phyloP scores from a whole-genome alignment of 1,140 invertebrate species.

The Eciton burchellii region DNA sequence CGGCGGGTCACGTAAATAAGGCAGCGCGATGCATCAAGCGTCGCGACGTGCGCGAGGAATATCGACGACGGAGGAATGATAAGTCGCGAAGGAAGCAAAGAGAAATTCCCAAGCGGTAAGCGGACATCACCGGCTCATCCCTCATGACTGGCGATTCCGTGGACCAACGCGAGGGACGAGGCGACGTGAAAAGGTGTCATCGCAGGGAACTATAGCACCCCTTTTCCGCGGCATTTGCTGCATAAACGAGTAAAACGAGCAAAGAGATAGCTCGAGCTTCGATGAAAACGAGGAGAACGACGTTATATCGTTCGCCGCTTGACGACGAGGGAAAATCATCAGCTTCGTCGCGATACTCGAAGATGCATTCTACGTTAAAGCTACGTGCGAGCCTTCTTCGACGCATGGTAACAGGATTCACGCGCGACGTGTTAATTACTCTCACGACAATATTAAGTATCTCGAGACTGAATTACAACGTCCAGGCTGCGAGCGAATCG shows the following conservation, averaged over 20 bases:
- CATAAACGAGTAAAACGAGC: conserved; percentile 48
- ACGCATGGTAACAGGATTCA: neutral
- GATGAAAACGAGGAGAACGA: conserved; percentile 42
- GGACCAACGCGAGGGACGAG: neutral
- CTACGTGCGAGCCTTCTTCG: neutral
- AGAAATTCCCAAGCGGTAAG: conserved; percentile 53
- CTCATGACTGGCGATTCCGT: conserved; percentile 56
- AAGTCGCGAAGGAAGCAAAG: conserved; percentile 31
- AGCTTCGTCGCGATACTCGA: neutral
- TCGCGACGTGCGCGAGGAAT: neutral
- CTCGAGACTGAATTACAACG: neutral
- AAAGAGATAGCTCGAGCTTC: conserved; percentile 29
- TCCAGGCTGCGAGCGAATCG: neutral
- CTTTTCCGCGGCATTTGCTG: conserved; percentile 17
- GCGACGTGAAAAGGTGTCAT: conserved; percentile 12
- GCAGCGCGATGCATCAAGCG: neutral
- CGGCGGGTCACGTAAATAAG: conserved; percentile 31
- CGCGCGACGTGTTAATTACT: neutral
- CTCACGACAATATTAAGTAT: neutral
- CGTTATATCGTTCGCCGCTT: neutral
- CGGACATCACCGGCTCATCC: conserved; percentile 16
- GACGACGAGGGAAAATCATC: conserved; percentile 22
- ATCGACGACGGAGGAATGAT: conserved; percentile 26
- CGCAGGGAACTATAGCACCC: conserved; percentile 17
- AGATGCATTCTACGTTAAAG: neutral